phyloP scores from a whole-genome alignment of 2,888 invertebrate species.

The Pachymerium ferrugineum region DNA sequence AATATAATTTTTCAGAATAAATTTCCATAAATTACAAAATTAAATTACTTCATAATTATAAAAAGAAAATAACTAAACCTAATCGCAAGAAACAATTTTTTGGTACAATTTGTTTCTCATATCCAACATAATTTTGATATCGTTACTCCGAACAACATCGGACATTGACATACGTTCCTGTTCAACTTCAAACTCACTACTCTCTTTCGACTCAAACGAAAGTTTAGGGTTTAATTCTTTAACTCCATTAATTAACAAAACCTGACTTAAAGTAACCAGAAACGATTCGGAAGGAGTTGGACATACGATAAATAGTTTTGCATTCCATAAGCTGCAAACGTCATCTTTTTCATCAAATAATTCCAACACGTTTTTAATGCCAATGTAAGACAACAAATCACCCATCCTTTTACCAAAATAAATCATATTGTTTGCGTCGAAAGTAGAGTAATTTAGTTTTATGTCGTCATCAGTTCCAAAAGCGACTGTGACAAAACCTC shows the following conservation, averaged over 20 bases:
- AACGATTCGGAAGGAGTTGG: constrained; percentile 38
- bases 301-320: constrained; percentile 38
- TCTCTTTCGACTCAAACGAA: not conserved
- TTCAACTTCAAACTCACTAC: not conserved
- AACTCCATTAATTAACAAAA: constrained; percentile 8
- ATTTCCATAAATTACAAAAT: not conserved
- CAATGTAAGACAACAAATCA: not conserved
- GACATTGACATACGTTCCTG: not conserved
- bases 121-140: not conserved
- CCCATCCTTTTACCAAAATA: constrained; percentile 35
- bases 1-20: not conserved
- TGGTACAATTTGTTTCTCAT: not conserved
- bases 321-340: constrained; percentile 38
- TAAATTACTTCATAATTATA: not conserved
- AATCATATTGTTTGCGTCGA: constrained; percentile 9
- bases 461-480: constrained; percentile 39
- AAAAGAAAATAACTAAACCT: not conserved
- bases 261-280: constrained; percentile 36
- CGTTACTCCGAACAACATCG: not conserved
- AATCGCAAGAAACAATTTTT: not conserved
- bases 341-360: constrained; percentile 29
- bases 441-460: constrained; percentile 34
- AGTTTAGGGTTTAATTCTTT: constrained; percentile 22
- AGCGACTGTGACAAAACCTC: constrained; percentile 39
- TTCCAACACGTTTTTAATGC: not conserved